Base-by-base conservation (phyloP, 2,888 invertebrate genomes). In the Limnephilus rhombicus region DNA sequence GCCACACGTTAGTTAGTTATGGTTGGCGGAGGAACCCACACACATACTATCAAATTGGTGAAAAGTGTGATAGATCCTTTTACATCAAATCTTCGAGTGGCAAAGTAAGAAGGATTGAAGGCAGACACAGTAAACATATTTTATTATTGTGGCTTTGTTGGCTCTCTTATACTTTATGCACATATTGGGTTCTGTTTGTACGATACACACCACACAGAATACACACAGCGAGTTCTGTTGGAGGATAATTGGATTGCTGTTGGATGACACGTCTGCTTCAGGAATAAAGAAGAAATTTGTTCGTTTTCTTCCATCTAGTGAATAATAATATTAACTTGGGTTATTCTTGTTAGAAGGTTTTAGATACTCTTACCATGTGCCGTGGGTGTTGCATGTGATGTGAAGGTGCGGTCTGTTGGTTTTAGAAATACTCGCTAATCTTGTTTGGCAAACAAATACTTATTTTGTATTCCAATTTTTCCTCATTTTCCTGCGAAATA, bases 221-320 rank as follows among this genome's bases (percentile, higher is more conserved):
- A 18, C 29, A 85, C n/a, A 45, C 7, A 29, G 45, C 24, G 3
- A 29, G 85, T 29, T 85, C 49, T 15, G 49, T 34, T n/a, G 34
- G 18, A 15, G 31, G 87, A 68, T 87, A 87, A 87, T 87, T 87
- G 87, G 87, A 87, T 87, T 68, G 87, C 53, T 68, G 68, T 53
- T 87, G 87, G 87, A 53, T 68, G 87, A 87, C 87, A 87, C 53
- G 87, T 68, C 87, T 68, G 68, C 87, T 87, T 87, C 87, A 34
- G 31, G 68, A 87, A 68, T 68, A 53, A 87, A 87, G 34, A 87
- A 68, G 85, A 45, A 53, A 87, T 68, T 53, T 53, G 87, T 87
- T 68, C 34, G 87, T 87, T 87, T 37, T 68, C 3, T 87, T 53
- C n/a, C 68, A 68, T 24, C 24, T 11, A 68, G 68, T 68, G 68